Conservation (phyloP, 2,888 invertebrate species). For the Mantis religiosa region DNA sequence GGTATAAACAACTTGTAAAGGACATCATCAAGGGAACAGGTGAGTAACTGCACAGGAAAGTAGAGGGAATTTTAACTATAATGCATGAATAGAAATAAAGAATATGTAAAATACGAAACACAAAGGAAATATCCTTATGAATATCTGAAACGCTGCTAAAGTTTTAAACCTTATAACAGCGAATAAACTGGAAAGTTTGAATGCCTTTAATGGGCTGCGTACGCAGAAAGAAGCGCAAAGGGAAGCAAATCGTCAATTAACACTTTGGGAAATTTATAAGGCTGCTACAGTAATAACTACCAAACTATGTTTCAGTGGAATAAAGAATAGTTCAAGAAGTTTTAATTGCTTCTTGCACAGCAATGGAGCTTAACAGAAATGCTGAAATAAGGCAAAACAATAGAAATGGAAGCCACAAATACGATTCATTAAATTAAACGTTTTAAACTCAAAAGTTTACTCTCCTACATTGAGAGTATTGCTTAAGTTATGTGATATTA, state of each 20-base stretch:
- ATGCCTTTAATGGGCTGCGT: no score
- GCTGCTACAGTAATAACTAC: background rate
- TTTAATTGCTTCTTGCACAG: background rate
- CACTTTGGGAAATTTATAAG: background rate
- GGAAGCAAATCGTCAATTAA: background rate
- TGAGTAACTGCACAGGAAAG: no score
- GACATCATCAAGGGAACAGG: no score
- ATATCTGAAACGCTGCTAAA: no score
- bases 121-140: no score
- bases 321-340: background rate
- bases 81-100: no score
- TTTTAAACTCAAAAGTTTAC: background rate
- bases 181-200: no score
- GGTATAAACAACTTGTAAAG: no score
- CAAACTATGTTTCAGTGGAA: background rate
- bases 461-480: background rate
- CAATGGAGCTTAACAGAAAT: background rate
- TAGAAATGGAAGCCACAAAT: background rate
- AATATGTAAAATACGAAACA: no score
- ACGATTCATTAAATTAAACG: background rate
- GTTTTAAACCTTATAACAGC: no score
- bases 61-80: no score
- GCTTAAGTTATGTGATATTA: background rate
- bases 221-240: background rate
- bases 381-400: background rate